Conservation (phyloP, 2,113 vertebrate genomes). For the Perccottus glenii region DNA sequence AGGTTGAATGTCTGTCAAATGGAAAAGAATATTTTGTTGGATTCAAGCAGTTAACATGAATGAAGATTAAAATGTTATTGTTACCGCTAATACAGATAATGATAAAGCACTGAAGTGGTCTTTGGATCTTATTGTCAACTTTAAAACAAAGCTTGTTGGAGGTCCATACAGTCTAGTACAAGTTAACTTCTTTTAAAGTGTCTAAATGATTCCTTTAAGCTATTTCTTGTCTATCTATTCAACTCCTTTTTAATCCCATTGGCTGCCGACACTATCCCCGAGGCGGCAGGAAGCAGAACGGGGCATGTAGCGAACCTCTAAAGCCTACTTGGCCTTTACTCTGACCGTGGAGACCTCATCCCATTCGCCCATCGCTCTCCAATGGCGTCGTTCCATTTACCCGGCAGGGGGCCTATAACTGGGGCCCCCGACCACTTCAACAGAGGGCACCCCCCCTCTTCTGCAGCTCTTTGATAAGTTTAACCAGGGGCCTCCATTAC, state of each 20-base stretch:
- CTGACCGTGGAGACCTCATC: constrained; percentile 39
- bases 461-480: constrained; percentile 48
- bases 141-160: no score
- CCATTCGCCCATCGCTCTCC: constrained; percentile 50
- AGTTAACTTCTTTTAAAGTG: neutral
- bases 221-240: neutral
- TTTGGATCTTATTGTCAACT: no score
- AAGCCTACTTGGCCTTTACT: constrained; percentile 46
- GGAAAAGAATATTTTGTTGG: no score
- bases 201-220: neutral
- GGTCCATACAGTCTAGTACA: no score
- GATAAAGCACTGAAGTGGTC: no score
- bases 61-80: no score
- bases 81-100: no score
- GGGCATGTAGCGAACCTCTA: constrained; percentile 36
- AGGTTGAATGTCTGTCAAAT: no score
- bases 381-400: constrained; percentile 70
- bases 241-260: neutral
- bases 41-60: no score
- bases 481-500: constrained; percentile 58
- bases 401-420: constrained; percentile 65
- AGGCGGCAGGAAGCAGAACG: neutral
- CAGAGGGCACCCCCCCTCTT: constrained; percentile 36
- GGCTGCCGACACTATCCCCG: neutral
- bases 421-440: constrained; percentile 28